Evolutionary conservation across 1,140 invertebrate species (phyloP).

Genomic region (Varroa destructor): DNA sequence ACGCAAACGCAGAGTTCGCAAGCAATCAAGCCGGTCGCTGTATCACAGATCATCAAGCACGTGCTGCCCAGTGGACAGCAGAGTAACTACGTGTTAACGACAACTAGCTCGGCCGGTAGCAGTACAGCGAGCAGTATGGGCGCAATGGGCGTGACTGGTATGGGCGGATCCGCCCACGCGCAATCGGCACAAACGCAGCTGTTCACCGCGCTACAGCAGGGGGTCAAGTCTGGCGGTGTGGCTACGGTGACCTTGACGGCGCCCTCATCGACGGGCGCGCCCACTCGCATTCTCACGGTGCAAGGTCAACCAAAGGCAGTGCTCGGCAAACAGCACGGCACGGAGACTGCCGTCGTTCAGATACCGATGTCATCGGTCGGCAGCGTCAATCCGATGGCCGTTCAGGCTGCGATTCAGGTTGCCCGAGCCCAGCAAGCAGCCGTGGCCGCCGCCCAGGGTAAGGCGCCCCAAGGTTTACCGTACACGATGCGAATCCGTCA

Average conservation of each 20-base stretch:
- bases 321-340: conserved; percentile 15
- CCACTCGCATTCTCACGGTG: conserved; percentile 1
- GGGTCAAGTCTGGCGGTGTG: background rate
- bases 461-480: background rate
- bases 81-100: conserved; percentile 7
- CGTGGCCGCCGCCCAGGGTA: conserved; percentile 23
- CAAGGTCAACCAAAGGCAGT: conserved; percentile 1
- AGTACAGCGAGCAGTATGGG: background rate
- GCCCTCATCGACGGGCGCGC: background rate
- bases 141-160: background rate
- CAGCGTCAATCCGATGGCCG: conserved; percentile 33
- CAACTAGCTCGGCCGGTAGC: conserved; percentile 4
- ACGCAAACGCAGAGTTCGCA: conserved; percentile 3
- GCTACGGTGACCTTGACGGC: conserved; percentile 23
- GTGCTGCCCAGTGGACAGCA: background rate
- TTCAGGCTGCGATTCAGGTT: conserved; percentile 28
- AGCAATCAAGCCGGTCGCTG: conserved; percentile 10
- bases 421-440: conserved; percentile 28
- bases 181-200: conserved; percentile 8
- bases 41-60: conserved; percentile 19
- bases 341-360: conserved; percentile 22
- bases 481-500: conserved; percentile 29
- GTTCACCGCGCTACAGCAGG: conserved; percentile 15
- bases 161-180: background rate
- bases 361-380: conserved; percentile 4